Evolutionary conservation across 2,113 vertebrate species (phyloP).

Genomic region (Onychostruthus taczanowskii): DNA sequence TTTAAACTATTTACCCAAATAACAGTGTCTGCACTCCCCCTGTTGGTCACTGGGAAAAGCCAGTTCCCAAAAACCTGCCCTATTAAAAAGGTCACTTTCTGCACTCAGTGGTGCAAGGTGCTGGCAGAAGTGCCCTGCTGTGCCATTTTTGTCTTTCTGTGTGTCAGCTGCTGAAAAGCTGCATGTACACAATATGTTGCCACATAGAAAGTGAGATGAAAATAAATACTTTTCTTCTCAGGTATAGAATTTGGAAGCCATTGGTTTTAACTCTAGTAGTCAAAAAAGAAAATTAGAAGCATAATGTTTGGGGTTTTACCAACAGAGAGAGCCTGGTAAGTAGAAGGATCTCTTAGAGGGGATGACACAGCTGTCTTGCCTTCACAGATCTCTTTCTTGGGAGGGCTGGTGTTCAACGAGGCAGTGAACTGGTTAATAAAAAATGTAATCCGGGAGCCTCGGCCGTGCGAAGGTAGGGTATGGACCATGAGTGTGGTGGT

Average conservation of each 20-base stretch:
- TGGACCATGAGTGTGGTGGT: background rate
- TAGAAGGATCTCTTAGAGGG: background rate
- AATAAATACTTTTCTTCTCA: background rate
- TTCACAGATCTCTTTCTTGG: slow-evolving; percentile 94
- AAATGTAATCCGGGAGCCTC: slow-evolving; percentile 90
- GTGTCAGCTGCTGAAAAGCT: background rate
- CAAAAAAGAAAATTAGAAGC: background rate
- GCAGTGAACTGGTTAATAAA: slow-evolving; percentile 97
- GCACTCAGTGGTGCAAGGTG: background rate
- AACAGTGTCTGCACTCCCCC: slow-evolving; percentile 35
- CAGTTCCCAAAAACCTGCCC: background rate
- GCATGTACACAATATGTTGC: background rate
- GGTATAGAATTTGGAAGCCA: background rate
- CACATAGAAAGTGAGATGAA: background rate
- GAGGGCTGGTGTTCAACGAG: slow-evolving; percentile 90
- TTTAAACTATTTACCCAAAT: background rate
- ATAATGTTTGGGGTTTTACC: background rate
- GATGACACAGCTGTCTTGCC: background rate
- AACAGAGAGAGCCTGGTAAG: background rate
- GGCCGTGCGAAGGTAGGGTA: slow-evolving; percentile 89
- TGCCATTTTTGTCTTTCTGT: background rate
- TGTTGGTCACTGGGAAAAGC: background rate
- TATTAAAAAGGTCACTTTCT: background rate
- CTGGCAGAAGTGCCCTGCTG: background rate
- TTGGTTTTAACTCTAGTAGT: background rate